Evolutionary conservation across 2,888 invertebrate species (phyloP), one percentile per base, ranked within the genome.

Genomic region (Tetragonula carbonaria): DNA sequence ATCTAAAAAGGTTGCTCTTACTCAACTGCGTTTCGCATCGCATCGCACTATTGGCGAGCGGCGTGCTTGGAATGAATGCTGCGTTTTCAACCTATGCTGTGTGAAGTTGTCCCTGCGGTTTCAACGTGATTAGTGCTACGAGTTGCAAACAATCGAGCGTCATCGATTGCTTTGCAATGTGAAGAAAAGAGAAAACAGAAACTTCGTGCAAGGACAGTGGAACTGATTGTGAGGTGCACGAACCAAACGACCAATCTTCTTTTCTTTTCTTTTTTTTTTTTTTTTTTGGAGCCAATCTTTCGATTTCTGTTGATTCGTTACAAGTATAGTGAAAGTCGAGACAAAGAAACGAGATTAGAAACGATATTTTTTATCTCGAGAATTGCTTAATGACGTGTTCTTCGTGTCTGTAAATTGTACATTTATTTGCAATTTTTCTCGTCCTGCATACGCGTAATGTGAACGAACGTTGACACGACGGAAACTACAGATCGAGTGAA

Each of bases 1-100:
- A 51, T 67, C 67, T 75, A 77, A 86, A 88, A 87, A 84, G 79
- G 87, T 71, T 76, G 73, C 73, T 80, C 59, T 88, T 86, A 62
- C 88, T 84, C 86, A 80, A 90, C 81, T 67, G 66, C 71, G 71
- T 82, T 84, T 84, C 28, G 1, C 28, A 80, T 84, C 28, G 1
- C 28, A 80, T 88, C 85, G 83, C 82, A 71, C 76, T 76, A 65
- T 85, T 82, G 53, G 81, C 65, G 72, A 82, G 83, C n/a, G 57
- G 45, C 81, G 79, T 80, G 78, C 78, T 59, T 70, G 74, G 66
- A 83, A 83, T 63, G 68, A 83, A 63, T 67, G 62, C 57, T 67
- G 71, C 67, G 75, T 72, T 53, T 74, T 70, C 68, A 68, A 66
- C 67, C 65, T 45, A 45, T 45, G 63, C 63, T n/a, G 11, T 45